These are phyloP conservation scores for Sogatella furcifera DNA, from an alignment of 1,140 invertebrate species.

Conservation along the genomic window DNA sequence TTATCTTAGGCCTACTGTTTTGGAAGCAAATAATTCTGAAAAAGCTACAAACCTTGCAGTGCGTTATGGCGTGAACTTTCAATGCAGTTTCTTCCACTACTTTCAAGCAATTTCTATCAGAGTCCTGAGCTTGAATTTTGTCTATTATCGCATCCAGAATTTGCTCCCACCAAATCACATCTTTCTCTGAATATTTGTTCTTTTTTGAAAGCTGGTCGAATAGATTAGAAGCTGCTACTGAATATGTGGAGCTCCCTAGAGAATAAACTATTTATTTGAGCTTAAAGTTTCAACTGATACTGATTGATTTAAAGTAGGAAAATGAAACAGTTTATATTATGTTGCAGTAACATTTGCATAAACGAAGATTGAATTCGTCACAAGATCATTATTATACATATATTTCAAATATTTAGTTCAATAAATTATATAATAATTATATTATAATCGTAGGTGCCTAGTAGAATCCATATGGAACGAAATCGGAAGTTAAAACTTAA, in stretches of 20 bases:
- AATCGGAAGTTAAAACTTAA: no score
- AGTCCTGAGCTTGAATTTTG: neutral
- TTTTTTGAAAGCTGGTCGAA: slow-evolving; percentile 11
- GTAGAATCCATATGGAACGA: no score
- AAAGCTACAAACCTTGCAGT: slow-evolving; percentile 15
- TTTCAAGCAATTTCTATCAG: neutral
- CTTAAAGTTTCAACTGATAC: no score
- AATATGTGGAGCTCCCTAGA: slow-evolving; percentile 4
- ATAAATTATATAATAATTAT: no score
- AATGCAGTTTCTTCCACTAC: slow-evolving; percentile 6
- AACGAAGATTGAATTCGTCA: no score
- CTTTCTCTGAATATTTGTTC: slow-evolving; percentile 3
- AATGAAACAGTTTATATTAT: no score
- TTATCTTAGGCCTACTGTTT: no score
- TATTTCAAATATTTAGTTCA: no score
- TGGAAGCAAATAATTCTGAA: neutral
- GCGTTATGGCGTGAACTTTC: slow-evolving; percentile 7
- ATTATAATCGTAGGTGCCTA: no score
- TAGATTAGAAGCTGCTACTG: slow-evolving; percentile 8
- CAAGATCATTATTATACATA: no score
- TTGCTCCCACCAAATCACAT: slow-evolving; percentile 16
- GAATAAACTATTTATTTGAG: neutral
- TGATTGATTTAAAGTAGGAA: no score
- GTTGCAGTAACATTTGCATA: no score
- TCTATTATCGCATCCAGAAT: slow-evolving; percentile 15